Conservation (phyloP, 1,140 invertebrate genomes). For the Charaxes varanes region DNA sequence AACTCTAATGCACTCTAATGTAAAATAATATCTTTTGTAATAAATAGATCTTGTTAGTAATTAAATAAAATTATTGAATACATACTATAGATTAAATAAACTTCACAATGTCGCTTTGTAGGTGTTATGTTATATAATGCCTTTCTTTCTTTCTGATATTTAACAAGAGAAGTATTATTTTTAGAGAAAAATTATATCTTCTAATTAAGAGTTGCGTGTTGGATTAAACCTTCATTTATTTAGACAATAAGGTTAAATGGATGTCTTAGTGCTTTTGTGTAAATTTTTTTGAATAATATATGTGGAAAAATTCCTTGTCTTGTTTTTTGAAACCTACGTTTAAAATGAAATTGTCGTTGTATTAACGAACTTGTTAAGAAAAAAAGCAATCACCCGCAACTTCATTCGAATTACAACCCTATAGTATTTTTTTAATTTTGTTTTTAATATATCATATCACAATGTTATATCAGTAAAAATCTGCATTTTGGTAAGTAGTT, state of each 20-base stretch:
- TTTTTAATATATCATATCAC: too few relatives aligned
- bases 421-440: too few relatives aligned
- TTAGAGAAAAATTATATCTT: slow-evolving; percentile 71
- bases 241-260: slow-evolving; percentile 75
- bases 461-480: too few relatives aligned
- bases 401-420: too few relatives aligned
- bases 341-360: slow-evolving; percentile 4
- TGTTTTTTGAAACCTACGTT: slow-evolving; percentile 17
- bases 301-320: slow-evolving; percentile 59
- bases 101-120: slow-evolving; percentile 63
- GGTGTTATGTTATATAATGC: slow-evolving; percentile 68
- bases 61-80: slow-evolving; percentile 43
- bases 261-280: slow-evolving; percentile 75
- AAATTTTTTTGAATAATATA: slow-evolving; percentile 75
- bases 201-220: slow-evolving; percentile 69
- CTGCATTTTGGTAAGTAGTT: too few relatives aligned
- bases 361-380: too few relatives aligned
- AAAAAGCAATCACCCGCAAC: too few relatives aligned
- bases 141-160: slow-evolving; percentile 60
- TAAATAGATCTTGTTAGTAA: slow-evolving; percentile 53
- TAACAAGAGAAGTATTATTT: slow-evolving; percentile 68
- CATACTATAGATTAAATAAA: slow-evolving; percentile 42
- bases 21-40: slow-evolving; percentile 54
- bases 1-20: slow-evolving; percentile 62
- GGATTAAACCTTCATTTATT: slow-evolving; percentile 71